Evolutionary conservation across 2,797 vertebrate species (phyloP), one percentile per base, ranked within the genome.

Genomic region (Amniataba percoides): DNA sequence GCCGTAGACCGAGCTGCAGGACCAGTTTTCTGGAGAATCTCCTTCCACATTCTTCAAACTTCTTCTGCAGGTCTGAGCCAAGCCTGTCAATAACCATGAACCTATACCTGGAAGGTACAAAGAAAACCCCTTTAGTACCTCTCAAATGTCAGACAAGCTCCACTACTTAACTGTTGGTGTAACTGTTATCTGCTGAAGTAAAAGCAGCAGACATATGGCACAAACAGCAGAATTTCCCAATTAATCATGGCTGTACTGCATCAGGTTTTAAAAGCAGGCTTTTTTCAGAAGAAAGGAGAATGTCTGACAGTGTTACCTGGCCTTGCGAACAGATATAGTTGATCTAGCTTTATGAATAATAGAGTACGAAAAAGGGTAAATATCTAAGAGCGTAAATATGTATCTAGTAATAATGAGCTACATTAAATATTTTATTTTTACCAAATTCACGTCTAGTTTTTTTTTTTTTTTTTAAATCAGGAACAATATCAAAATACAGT

Each of bases 31-130:
- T 95, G 71, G 97, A 74, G 93, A 99, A 99, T 8, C 45, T 93
- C 76, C 90, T 96, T 78, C 91, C 96, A 65, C 94, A 93, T 78
- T 96, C 96, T 88, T 98, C 97, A 90, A 96, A 97, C 77, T 96
- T 95, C 92, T 98, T 99, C 95, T 99, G 98, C 83, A 99, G 94
- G 91, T 99, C 98, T 60, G 93, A 95, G 84, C 97, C 98, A 76
- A 99, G 97, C 77, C 98, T 90, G 90, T 99, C 98, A 89, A 99
- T 99, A 60, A 99, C 96, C 98, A 99, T 98, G 94, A 99, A 99
- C 76, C 98, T 94, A 43, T 99, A 99, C 71, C 96, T 96, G 81
- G 16, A 39, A 8, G 23, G 66, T 0, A 59, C 13, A 62, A 5
- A 70, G 11, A 68, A 3, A 0, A 14, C 0, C 0, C 23, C 6